Evolutionary conservation across 2,888 invertebrate species (phyloP).

Genomic region (Portevinia maculata): DNA sequence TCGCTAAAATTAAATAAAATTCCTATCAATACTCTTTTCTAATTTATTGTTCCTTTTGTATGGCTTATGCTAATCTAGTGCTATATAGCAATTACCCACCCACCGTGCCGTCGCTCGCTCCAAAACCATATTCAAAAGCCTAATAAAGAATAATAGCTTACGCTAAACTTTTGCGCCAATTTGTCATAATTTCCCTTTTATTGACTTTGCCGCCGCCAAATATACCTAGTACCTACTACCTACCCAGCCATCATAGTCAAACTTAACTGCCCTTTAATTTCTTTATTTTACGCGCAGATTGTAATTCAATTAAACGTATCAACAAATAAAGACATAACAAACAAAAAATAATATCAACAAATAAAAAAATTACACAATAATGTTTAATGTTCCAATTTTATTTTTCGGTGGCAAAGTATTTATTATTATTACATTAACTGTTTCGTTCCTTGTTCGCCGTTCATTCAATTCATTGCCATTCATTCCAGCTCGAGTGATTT

Average conservation of each 20-base stretch:
- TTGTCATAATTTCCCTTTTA: conserved; percentile 68
- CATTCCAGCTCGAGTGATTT: conserved; percentile 70
- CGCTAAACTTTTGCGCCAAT: conserved; percentile 70
- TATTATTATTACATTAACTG: conserved; percentile 62
- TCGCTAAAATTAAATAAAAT: too few relatives aligned
- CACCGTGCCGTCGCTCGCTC: neutral
- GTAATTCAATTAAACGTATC: conserved; percentile 74
- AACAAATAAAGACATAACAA: conserved; percentile 52
- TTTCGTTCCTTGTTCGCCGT: conserved; percentile 62
- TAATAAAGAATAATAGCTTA: conserved; percentile 42
- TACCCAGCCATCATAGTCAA: conserved; percentile 6
- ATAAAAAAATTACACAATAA: conserved; percentile 49
- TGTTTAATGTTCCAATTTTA: conserved; percentile 70
- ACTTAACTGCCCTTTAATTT: conserved; percentile 43
- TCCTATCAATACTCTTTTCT: too few relatives aligned
- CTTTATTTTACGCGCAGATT: conserved; percentile 46
- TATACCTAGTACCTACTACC: neutral
- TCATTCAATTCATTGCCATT: conserved; percentile 68
- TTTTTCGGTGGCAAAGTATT: conserved; percentile 60
- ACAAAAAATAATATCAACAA: neutral
- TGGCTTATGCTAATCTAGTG: too few relatives aligned
- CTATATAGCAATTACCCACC: neutral
- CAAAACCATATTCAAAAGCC: conserved; percentile 2
- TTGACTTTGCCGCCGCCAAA: conserved; percentile 14
- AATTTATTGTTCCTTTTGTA: too few relatives aligned